phyloP scores from a whole-genome alignment of 64 coral and sea anemone species.

The Dendrophyllia cribrosa region DNA sequence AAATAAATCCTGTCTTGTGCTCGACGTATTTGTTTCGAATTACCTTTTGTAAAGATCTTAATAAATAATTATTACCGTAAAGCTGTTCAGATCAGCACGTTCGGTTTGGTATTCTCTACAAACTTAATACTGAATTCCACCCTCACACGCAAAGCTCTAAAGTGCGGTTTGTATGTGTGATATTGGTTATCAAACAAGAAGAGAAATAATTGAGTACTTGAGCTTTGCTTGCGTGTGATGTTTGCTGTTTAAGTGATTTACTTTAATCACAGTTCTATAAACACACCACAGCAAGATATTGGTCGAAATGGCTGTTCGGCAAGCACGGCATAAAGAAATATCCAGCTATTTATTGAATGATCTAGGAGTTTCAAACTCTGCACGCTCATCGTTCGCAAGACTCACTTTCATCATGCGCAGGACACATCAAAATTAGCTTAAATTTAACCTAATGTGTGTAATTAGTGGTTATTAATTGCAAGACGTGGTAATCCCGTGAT shows the following conservation, averaged over 20 bases:
- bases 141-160: constrained; percentile 32
- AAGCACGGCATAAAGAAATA: constrained; percentile 38
- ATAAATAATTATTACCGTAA: not conserved
- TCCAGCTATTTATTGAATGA: constrained; percentile 2
- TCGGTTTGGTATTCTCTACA: not conserved
- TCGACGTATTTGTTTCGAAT: not conserved
- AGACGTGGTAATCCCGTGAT: constrained; percentile 37
- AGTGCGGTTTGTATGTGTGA: constrained; percentile 23
- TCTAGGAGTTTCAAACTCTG: not conserved
- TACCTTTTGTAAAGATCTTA: not conserved
- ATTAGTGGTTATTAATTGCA: constrained; percentile 50
- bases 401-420: not conserved
- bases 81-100: not conserved
- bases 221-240: constrained; percentile 50
- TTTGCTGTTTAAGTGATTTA: constrained; percentile 62
- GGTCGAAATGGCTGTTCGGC: constrained; percentile 21
- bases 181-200: constrained; percentile 46
- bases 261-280: constrained; percentile 53
- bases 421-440: constrained; percentile 34
- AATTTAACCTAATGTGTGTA: constrained; percentile 53
- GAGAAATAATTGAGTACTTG: constrained; percentile 47
- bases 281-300: constrained; percentile 35
- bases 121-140: not conserved
- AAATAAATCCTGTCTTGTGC: not conserved
- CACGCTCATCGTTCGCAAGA: not conserved